Conservation (phyloP, 2,888 invertebrate genomes). For the Stictocephala bisonia region DNA sequence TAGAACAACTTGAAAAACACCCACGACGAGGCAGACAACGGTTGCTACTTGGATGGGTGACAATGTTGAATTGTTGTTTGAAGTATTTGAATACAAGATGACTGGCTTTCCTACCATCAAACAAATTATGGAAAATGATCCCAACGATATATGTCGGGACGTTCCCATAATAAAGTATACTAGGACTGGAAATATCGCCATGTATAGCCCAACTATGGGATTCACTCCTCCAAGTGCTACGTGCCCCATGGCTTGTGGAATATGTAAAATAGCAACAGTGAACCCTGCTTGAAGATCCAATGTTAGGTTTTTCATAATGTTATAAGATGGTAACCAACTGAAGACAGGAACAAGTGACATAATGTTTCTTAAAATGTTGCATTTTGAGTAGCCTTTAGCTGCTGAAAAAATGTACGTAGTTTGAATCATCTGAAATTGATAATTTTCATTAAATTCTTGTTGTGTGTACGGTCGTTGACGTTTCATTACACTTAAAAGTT, state of each 20-base stretch:
- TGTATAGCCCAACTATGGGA: constrained; percentile 2
- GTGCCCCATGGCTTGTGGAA: constrained; percentile 7
- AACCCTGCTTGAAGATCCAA: neutral
- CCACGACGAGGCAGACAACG: neutral
- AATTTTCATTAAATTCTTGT: neutral
- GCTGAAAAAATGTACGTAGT: constrained; percentile 7
- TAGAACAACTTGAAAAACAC: constrained; percentile 47
- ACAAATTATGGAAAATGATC: neutral
- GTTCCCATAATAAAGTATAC: constrained; percentile 8
- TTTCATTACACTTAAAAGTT: too few relatives aligned
- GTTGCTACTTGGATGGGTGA: neutral
- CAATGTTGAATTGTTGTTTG: neutral
- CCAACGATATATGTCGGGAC: constrained; percentile 10
- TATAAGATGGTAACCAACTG: neutral
- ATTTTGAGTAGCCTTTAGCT: neutral
- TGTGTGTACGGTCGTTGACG: too few relatives aligned
- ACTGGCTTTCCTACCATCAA: neutral
- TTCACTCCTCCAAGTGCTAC: neutral
- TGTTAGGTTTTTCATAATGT: neutral
- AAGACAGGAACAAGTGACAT: neutral
- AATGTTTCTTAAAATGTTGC: neutral
- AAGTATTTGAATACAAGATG: neutral
- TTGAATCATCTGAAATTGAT: neutral
- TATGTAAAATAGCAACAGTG: constrained; percentile 2
- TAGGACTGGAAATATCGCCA: neutral